Evolutionary conservation across 1,140 invertebrate genomes (phyloP).

Genomic region (Bombus consobrinus): DNA sequence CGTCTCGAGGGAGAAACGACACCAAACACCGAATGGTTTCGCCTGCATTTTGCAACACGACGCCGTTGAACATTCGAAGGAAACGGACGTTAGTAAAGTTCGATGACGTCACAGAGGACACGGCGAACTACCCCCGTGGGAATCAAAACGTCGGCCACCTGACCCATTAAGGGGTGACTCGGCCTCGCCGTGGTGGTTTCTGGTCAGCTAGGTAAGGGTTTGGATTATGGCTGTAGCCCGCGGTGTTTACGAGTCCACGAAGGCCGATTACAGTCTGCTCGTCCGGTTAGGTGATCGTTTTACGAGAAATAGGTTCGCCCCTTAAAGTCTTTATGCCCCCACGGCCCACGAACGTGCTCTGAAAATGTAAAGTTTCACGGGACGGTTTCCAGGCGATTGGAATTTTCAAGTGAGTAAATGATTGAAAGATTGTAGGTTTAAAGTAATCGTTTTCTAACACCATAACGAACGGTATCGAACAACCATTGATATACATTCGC

Average conservation of each 20-base stretch:
- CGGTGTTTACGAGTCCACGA: conserved; percentile 75
- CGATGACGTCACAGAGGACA: conserved; percentile 61
- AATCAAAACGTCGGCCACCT: conserved; percentile 66
- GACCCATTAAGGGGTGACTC: conserved; percentile 71
- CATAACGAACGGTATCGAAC: neutral
- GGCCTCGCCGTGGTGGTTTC: conserved; percentile 56
- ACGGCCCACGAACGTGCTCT: conserved; percentile 14
- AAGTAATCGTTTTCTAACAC: neutral
- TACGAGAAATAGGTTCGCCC: conserved; percentile 49
- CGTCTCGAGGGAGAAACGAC: neutral
- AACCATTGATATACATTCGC: neutral
- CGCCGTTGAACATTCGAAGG: neutral
- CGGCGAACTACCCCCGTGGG: conserved; percentile 65
- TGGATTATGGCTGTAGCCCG: conserved; percentile 69
- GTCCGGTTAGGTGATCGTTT: conserved; percentile 58
- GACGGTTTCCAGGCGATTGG: neutral
- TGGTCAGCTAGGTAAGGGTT: conserved; percentile 70
- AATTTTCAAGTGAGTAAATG: neutral
- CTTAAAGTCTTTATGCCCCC: conserved; percentile 47
- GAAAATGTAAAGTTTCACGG: conserved; percentile 30
- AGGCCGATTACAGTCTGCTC: conserved; percentile 73
- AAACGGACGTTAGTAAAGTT: conserved; percentile 52
- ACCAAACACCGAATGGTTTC: neutral
- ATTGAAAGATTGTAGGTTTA: neutral
- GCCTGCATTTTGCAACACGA: conserved; percentile 26